Base-by-base conservation (phyloP, 1,140 invertebrate species). In the Nilaparvata lugens region DNA sequence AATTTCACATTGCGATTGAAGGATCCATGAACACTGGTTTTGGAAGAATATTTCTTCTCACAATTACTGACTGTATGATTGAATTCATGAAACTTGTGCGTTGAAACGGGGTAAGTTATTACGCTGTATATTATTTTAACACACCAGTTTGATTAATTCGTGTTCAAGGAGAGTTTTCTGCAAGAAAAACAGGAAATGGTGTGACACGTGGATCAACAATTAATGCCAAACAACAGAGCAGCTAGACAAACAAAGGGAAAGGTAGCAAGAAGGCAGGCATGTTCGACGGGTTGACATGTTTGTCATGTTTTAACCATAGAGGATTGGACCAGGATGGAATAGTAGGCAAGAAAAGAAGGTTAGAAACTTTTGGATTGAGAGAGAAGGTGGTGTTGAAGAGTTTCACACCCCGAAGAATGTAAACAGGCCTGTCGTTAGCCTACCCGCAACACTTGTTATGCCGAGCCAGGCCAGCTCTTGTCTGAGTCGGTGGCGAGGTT, bases 391-490 rank as follows among this genome's bases (percentile, higher is more conserved):
- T 35, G 31, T 35, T 35, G 31, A 23, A 7, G 21, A 48, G 45
- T 48, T 48, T 48, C 45, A 48, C 45, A 48, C 45, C 45, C 45
- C 45, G 5, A 19, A 23, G 45, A 48, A 48, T 48, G 45, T 48
- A 48, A 48, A 48, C 45, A 48, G 45, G 16, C 45, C 21, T 48
- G 45, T 48, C 45, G 45, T 48, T 48, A 48, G 18, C 45, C 45
- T 48, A 3, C 45, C 45, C 45, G n/a, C 45, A 48, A 48, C 45
- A 48, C 45, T 48, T 48, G 45, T 48, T 48, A 48, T 5, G 16
- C 45, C 21, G 13, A 16, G 16, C n/a, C 4, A 2, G n/a, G 16
- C 21, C 18, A n/a, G 4, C 14, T n/a, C 3, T 45, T 45, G 42
- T 3, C 42, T 19, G 42, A 5, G n/a, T 3, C 13, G 25, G 25